These are phyloP conservation scores for Marisa cornuarietis DNA, from an alignment of 1,140 invertebrate species.

Conservation along the genomic window DNA sequence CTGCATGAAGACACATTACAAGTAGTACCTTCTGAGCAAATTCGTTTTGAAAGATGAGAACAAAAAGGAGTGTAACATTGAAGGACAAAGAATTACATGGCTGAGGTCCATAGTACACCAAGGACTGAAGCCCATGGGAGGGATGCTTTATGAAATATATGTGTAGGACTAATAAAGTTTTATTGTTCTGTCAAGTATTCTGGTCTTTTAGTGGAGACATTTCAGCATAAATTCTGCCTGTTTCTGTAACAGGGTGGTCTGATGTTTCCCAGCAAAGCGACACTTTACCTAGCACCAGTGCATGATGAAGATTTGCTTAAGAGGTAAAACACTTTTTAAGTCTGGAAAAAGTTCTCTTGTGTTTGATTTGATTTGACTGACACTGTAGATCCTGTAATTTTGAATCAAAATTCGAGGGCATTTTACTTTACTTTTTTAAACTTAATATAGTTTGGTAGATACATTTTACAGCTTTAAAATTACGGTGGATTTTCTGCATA, in stretches of 20 bases:
- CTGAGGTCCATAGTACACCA: no score
- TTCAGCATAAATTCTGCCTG: not conserved
- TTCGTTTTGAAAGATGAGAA: not conserved
- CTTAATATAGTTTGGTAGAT: no score
- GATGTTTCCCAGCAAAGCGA: slow-evolving; percentile 52
- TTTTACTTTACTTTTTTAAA: no score
- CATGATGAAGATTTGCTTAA: slow-evolving; percentile 29
- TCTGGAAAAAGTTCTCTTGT: no score
- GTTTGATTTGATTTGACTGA: no score
- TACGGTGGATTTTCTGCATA: no score
- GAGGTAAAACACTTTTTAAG: slow-evolving; percentile 23
- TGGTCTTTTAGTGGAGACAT: not conserved
- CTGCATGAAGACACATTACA: not conserved
- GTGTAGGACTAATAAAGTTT: not conserved
- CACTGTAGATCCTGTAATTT: no score
- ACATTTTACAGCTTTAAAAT: no score
- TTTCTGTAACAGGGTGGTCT: slow-evolving; percentile 43
- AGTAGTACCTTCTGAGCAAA: not conserved
- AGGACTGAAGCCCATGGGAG: no score
- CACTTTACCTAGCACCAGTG: slow-evolving; percentile 46
- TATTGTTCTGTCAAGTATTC: not conserved
- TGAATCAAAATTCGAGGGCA: no score
- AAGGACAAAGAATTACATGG: no score
- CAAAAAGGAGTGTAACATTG: no score
- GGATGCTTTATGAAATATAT: not conserved